Conservation (phyloP, 2,113 vertebrate species). For the Trichechus manatus region DNA sequence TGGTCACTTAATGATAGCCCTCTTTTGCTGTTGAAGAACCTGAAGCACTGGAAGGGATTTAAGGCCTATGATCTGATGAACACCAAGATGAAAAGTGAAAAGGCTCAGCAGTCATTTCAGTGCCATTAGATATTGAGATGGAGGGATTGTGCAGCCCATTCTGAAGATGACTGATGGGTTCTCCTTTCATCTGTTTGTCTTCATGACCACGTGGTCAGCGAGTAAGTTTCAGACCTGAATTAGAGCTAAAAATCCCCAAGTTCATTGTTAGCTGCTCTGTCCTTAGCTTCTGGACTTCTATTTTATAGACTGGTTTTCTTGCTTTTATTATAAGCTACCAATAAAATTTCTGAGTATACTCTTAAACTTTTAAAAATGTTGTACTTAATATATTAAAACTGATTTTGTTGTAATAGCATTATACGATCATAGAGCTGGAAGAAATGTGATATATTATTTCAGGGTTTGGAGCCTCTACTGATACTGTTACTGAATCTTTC, state of each 20-base stretch:
- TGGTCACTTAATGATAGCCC: neutral
- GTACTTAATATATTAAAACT: neutral
- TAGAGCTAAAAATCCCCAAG: neutral
- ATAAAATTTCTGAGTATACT: neutral
- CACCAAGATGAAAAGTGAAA: neutral
- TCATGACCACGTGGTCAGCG: neutral
- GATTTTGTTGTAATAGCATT: constrained; percentile 46
- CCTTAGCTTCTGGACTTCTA: neutral
- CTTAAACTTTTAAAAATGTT: neutral
- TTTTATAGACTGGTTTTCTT: constrained; percentile 16
- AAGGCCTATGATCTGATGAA: neutral
- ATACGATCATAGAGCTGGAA: neutral
- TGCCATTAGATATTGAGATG: neutral
- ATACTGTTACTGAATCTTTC: neutral
- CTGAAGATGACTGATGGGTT: neutral
- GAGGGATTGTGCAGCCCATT: neutral
- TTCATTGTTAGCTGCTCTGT: neutral
- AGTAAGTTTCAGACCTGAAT: neutral
- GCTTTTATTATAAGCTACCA: constrained; percentile 38
- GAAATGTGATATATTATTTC: neutral
- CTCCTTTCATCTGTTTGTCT: neutral
- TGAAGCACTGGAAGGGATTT: neutral
- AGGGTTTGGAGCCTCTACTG: neutral
- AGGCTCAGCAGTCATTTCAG: neutral
- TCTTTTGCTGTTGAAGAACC: neutral